These are phyloP conservation scores for Petrocephalus zakoni DNA, from an alignment of 2,113 vertebrate genomes.

Conservation along the genomic window DNA sequence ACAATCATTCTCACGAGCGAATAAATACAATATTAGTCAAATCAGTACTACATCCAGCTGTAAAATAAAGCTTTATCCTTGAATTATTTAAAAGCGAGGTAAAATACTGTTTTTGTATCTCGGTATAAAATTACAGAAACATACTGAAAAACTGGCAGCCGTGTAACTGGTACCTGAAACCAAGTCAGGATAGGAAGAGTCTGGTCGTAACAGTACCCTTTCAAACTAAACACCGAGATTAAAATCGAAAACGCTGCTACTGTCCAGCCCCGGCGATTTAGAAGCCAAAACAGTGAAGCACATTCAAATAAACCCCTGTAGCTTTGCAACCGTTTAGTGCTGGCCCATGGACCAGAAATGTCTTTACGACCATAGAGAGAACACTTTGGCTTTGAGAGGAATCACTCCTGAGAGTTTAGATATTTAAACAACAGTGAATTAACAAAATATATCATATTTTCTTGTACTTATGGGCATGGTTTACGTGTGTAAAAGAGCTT, in stretches of 20 bases:
- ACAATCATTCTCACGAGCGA: background rate
- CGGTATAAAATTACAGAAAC: constrained; percentile 36
- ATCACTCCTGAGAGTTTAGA: background rate
- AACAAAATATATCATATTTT: background rate
- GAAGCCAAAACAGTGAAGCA: background rate
- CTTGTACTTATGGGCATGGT: background rate
- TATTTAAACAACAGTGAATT: background rate
- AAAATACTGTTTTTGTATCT: constrained; percentile 29
- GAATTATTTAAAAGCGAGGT: constrained; percentile 27
- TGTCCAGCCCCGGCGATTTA: background rate
- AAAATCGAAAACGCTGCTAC: constrained; percentile 28
- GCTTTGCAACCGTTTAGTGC: background rate
- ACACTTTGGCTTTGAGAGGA: background rate
- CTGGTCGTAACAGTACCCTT: constrained; percentile 32
- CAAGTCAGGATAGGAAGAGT: constrained; percentile 30
- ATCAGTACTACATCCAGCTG: background rate
- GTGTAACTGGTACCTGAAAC: constrained; percentile 31
- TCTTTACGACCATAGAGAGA: background rate
- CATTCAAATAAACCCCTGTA: background rate
- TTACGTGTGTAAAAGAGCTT: constrained; percentile 21
- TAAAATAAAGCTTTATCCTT: constrained; percentile 16
- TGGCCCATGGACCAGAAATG: background rate
- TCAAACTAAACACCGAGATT: constrained; percentile 30
- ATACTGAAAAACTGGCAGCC: constrained; percentile 13
- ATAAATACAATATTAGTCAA: background rate